Evolutionary conservation across 2,797 vertebrate genomes (phyloP).

Genomic region (Chiloscyllium punctatum): DNA sequence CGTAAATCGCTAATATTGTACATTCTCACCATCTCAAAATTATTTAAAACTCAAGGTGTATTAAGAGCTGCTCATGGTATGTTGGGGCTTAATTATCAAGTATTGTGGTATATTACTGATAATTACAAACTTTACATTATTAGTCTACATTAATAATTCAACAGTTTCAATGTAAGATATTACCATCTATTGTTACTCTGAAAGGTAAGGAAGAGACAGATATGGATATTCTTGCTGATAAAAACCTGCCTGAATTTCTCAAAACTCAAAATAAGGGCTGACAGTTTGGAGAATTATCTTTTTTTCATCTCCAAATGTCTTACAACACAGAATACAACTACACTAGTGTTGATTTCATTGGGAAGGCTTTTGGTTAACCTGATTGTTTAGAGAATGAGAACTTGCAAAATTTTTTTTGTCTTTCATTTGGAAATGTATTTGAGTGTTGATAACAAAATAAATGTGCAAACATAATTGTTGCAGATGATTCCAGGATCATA

Average conservation of each 20-base stretch:
- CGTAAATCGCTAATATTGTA: neutral
- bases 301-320: neutral
- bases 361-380: neutral
- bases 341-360: neutral
- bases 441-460: neutral
- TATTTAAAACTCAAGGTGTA: neutral
- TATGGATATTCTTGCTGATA: neutral
- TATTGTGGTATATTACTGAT: neutral
- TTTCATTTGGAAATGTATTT: neutral
- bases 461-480: neutral
- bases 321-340: neutral
- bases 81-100: neutral
- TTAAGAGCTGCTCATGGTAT: neutral
- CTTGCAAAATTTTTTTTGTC: neutral
- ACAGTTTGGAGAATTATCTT: neutral
- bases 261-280: neutral
- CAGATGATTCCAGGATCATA: neutral
- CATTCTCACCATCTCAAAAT: neutral
- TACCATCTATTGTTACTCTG: no score
- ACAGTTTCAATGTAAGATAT: neutral
- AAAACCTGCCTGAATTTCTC: neutral
- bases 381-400: neutral
- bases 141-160: neutral
- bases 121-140: neutral
- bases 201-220: neutral